Evolutionary conservation across 2,797 vertebrate species (phyloP), one percentile per base, ranked within the genome.

Genomic region (Threskiornis aethiopicus): DNA sequence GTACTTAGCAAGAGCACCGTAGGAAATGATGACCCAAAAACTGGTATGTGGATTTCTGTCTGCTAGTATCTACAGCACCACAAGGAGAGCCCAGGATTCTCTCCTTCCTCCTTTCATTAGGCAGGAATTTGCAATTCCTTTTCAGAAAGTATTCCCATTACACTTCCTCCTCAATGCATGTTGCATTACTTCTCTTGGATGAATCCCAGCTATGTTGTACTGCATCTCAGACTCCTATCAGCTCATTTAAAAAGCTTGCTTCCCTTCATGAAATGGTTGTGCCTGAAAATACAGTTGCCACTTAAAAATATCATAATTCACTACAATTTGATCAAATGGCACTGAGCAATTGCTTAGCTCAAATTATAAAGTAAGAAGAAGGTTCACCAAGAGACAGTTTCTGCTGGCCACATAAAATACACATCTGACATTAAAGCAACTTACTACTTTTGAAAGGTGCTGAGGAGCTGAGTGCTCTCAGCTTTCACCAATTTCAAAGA

Each of bases 11-110:
- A 93, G 11, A 82, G 49, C 61, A 94, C 16, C 47, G 85, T 19
- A 91, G 42, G 65, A 89, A 91, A 89, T 9, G 28, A 88, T 51
- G 62, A 94, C 61, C 76, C 46, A 91, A 73, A 84, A 96, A 95
- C 33, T 11, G 8, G 4, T 44, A 58, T 10, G 18, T 62, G 73
- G 35, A 78, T 79, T 88, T 94, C 69, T 92, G 65, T 71, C 67
- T 51, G 13, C 61, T 61, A 49, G 5, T 57, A 42, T 16, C 59
- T 65, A 76, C 41, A 90, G 46, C 14, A 55, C 7, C 31, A 57
- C 33, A 47, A 59, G 52, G 54, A 41, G 16, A 76, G 14, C 3
- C n/a, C 31, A 73, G 25, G 61, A 87, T 73, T 87, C 29, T 76
- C 62, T 88, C 39, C 42, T 61, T 16, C 15, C 31, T 84, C 17